Conservation (phyloP, 2,888 invertebrate species). For the Apantesis nais region DNA sequence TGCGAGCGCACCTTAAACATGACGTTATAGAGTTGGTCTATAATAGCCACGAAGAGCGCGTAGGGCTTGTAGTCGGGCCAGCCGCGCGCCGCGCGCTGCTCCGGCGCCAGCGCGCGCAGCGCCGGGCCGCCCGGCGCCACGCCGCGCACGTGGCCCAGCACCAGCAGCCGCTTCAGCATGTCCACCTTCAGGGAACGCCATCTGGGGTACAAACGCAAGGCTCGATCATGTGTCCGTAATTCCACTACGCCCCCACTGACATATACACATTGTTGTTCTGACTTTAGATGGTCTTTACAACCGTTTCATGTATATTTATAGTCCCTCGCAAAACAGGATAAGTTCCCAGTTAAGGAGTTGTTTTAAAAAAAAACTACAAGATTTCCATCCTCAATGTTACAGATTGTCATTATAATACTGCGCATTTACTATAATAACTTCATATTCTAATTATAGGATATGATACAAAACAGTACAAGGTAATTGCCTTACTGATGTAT, state of each 20-base stretch:
- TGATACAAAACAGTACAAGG: neutral
- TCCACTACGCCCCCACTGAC: too few species aligned
- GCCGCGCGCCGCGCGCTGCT: slow-evolving; percentile 84
- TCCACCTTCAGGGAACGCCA: slow-evolving; percentile 91
- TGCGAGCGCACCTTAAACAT: slow-evolving; percentile 98
- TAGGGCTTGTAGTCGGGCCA: slow-evolving; percentile 94
- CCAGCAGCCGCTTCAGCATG: slow-evolving; percentile 91
- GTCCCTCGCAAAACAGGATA: neutral
- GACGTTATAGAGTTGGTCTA: slow-evolving; percentile 93
- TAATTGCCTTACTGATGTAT: neutral
- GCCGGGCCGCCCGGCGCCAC: slow-evolving; percentile 88
- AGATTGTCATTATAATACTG: neutral
- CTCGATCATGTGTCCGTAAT: too few species aligned
- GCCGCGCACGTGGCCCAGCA: slow-evolving; percentile 91
- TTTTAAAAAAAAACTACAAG: neutral
- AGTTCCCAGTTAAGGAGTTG: neutral
- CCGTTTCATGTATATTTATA: neutral
- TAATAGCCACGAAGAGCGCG: slow-evolving; percentile 93
- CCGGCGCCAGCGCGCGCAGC: slow-evolving; percentile 81
- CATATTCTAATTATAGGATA: neutral
- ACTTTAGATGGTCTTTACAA: neutral
- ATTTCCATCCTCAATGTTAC: neutral
- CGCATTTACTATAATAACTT: neutral
- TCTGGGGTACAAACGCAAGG: slow-evolving; percentile 62
- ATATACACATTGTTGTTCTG: neutral